Evolutionary conservation across 2,113 vertebrate species (phyloP).

Genomic region (Suricata suricatta): DNA sequence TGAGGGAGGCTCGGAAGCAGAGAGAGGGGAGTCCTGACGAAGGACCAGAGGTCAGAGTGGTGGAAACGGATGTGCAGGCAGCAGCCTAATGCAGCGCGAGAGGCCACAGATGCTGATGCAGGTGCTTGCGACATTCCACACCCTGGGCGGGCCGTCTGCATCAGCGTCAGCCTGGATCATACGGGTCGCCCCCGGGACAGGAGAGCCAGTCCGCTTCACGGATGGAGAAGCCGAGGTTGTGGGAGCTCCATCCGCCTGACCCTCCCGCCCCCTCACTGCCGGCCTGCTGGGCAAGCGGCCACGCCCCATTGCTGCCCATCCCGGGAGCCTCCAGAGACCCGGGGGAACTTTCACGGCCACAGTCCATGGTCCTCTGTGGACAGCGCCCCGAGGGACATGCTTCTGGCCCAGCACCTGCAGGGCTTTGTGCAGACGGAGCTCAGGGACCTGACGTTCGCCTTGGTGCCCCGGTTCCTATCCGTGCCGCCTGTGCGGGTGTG

Average conservation of each 20-base stretch:
- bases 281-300: no score
- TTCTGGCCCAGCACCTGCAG: neutral
- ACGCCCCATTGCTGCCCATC: accelerated
- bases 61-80: neutral
- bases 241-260: no score
- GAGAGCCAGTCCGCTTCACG: neutral
- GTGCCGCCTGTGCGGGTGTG: accelerated
- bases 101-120: neutral
- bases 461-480: accelerated
- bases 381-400: neutral
- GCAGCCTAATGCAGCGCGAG: neutral
- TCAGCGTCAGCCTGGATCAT: accelerated
- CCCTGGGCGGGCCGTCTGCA: accelerated
- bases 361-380: neutral
- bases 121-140: accelerated
- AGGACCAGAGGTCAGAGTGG: accelerated
- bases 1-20: accelerated
- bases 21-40: accelerated
- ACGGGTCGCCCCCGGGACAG: accelerated
- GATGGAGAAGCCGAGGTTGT: neutral
- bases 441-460: no score
- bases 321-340: neutral
- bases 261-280: no score
- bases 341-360: no score
- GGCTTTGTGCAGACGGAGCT: neutral